Percentiles rank a stretch among this genome's conserved stretches.
Conservation (phyloP, 1,140 invertebrate species). For the Drosophila oshimai region DNA sequence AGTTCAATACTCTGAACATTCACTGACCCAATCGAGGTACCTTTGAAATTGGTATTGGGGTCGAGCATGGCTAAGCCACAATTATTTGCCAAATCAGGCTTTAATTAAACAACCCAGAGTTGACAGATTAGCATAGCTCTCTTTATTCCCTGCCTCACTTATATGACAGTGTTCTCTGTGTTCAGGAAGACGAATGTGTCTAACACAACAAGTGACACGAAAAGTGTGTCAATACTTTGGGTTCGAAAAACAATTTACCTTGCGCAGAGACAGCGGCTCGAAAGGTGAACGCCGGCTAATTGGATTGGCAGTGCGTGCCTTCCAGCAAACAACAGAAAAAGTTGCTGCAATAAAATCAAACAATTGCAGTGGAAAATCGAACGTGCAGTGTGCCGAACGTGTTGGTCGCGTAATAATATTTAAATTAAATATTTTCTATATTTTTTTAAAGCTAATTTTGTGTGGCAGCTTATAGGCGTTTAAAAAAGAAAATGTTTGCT, state of each 20-base stretch:
- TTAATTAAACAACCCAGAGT: slow-evolving; percentile 62
- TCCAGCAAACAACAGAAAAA: slow-evolving; percentile 59
- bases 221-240: slow-evolving; percentile 75
- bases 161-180: slow-evolving; percentile 26
- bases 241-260: slow-evolving; percentile 55
- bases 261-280: slow-evolving; percentile 17
- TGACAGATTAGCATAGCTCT: slow-evolving; percentile 63
- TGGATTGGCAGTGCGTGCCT: slow-evolving; percentile 64
- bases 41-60: slow-evolving; percentile 40
- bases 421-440: not conserved
- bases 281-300: slow-evolving; percentile 54
- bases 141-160: not conserved
- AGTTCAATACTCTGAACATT: slow-evolving; percentile 20
- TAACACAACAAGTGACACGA: slow-evolving; percentile 38
- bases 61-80: slow-evolving; percentile 52
- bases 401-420: slow-evolving; percentile 31
- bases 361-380: slow-evolving; percentile 77
- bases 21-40: slow-evolving; percentile 33
- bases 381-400: slow-evolving; percentile 66
- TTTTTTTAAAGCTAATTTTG: not conserved
- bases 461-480: slow-evolving; percentile 26
- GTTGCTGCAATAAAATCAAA: slow-evolving; percentile 72
- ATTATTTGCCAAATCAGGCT: slow-evolving; percentile 70
- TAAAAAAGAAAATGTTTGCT: not conserved
- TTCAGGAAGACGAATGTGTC: slow-evolving; percentile 59